Percentiles rank a stretch among this genome's conserved stretches.
Evolutionary conservation across 1,140 invertebrate species (phyloP).

Genomic region (Drosophila mauritiana): DNA sequence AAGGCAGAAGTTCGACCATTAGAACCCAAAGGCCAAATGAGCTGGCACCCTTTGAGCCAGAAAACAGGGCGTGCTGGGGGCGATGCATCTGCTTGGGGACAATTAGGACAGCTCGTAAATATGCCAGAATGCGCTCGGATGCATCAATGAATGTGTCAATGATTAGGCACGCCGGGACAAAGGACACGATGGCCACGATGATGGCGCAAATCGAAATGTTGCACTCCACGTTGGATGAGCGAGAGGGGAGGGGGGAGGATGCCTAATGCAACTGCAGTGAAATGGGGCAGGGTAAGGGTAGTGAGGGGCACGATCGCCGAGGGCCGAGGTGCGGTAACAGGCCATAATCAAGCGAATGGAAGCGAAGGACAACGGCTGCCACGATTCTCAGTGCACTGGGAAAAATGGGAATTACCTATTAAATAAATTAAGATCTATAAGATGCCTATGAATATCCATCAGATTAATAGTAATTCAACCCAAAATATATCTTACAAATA

Average conservation of each 20-base stretch:
- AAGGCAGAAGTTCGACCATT: background rate
- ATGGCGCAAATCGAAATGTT: constrained; percentile 70
- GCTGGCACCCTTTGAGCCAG: background rate
- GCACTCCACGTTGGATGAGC: constrained; percentile 37
- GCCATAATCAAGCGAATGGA: constrained; percentile 72
- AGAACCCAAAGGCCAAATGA: background rate
- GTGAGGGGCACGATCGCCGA: background rate
- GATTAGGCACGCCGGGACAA: constrained; percentile 59
- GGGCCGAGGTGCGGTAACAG: constrained; percentile 13
- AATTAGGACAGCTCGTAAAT: constrained; percentile 66
- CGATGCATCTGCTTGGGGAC: constrained; percentile 32
- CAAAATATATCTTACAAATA: too few species aligned
- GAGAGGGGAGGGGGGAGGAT: background rate
- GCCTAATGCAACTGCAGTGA: constrained; percentile 74
- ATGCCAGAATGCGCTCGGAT: constrained; percentile 57
- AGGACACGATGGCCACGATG: constrained; percentile 48
- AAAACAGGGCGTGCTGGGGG: background rate
- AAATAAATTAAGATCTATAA: too few species aligned
- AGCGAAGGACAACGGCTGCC: constrained; percentile 29
- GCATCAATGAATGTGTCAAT: constrained; percentile 81
- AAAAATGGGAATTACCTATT: background rate
- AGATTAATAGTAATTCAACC: background rate
- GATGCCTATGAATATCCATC: too few species aligned
- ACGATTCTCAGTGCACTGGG: constrained; percentile 9
- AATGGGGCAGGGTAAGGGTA: background rate